A percentile compares a stretch with the other conserved stretches of the same genome.
phyloP scores from a whole-genome alignment of 2,113 vertebrate genomes.

The Colaptes auratus region DNA sequence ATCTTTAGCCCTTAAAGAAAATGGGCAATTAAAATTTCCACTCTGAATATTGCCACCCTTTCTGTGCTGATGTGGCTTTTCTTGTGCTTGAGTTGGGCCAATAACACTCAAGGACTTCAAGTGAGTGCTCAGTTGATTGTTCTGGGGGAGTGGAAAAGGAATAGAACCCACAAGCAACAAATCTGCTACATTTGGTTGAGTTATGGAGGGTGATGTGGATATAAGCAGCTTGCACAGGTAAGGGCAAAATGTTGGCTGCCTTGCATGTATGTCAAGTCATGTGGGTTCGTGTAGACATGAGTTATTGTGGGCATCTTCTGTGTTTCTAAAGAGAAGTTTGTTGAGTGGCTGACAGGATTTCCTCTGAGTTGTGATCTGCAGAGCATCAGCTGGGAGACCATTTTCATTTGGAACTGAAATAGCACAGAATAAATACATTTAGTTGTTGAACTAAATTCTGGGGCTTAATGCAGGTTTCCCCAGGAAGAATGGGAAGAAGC shows the following conservation, averaged over 20 bases:
- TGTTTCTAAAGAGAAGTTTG: neutral
- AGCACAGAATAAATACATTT: conserved; percentile 26
- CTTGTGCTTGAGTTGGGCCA: neutral
- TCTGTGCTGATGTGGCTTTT: neutral
- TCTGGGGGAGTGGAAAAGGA: neutral
- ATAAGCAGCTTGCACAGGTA: neutral
- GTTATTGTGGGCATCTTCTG: neutral
- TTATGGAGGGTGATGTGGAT: neutral
- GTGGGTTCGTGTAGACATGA: neutral
- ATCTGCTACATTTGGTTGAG: neutral
- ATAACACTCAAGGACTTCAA: neutral
- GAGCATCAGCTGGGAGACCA: conserved; percentile 15
- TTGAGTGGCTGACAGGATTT: neutral
- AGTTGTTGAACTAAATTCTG: conserved; percentile 32
- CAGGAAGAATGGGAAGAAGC: neutral
- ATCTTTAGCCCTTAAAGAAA: neutral
- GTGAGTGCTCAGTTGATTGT: neutral
- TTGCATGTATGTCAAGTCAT: neutral
- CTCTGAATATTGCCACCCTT: neutral
- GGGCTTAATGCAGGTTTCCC: conserved; percentile 49
- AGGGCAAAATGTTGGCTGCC: neutral
- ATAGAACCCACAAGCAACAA: neutral
- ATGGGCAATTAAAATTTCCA: neutral
- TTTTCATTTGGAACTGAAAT: conserved; percentile 27
- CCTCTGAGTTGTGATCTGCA: neutral